These are phyloP conservation scores for Lepidonotus clava DNA, from an alignment of 2,888 invertebrate species.

Conservation along the genomic window DNA sequence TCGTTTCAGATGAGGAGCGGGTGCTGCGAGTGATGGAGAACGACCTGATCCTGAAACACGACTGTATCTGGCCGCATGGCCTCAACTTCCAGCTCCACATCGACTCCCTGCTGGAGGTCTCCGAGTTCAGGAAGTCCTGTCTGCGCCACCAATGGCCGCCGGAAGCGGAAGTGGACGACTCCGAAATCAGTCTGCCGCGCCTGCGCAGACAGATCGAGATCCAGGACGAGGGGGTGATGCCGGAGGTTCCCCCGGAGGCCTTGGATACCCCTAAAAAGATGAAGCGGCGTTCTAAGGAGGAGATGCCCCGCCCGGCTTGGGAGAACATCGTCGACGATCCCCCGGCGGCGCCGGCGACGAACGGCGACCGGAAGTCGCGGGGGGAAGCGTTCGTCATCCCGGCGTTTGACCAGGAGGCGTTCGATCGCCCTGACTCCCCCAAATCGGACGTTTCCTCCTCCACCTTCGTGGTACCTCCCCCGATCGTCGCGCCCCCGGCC, in stretches of 20 bases:
- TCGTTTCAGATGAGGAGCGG: conserved; percentile 60
- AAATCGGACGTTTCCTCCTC: conserved; percentile 7
- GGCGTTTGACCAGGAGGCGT: conserved; percentile 8
- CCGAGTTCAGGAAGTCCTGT: conserved; percentile 66
- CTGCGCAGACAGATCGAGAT: conserved; percentile 56
- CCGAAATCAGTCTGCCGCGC: conserved; percentile 44
- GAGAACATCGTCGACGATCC: conserved; percentile 29
- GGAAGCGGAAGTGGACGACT: conserved; percentile 53
- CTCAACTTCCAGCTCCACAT: conserved; percentile 65
- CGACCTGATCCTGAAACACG: conserved; percentile 67
- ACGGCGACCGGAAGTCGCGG: neutral
- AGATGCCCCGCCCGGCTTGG: conserved; percentile 16
- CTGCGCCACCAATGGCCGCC: conserved; percentile 66
- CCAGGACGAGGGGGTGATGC: conserved; percentile 28
- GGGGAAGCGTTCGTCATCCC: conserved; percentile 45
- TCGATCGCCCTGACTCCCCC: conserved; percentile 32
- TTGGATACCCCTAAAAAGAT: conserved; percentile 25
- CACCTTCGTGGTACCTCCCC: conserved; percentile 19
- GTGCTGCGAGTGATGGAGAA: conserved; percentile 65
- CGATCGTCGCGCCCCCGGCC: neutral
- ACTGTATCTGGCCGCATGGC: conserved; percentile 68
- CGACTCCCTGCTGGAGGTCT: conserved; percentile 65
- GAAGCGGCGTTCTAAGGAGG: conserved; percentile 18
- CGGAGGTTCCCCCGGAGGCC: neutral
- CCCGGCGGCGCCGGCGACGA: neutral